Conservation (phyloP, 2,888 invertebrate genomes). For the Euproctis similis region DNA sequence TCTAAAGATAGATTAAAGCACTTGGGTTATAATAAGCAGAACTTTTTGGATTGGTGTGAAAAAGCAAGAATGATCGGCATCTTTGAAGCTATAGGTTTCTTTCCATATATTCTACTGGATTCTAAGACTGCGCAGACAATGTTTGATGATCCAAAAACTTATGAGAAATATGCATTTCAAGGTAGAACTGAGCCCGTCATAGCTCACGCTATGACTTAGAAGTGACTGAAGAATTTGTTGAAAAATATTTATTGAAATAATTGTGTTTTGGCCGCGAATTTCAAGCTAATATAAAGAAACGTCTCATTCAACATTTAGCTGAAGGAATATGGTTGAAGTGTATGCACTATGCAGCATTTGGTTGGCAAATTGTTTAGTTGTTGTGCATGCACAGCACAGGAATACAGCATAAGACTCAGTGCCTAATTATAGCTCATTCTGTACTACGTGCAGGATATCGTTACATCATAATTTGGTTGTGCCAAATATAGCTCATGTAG, state of each 20-base stretch:
- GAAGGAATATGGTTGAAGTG: no score
- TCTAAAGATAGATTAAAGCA: slow-evolving; percentile 29
- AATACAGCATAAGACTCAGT: no score
- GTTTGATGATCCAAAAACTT: slow-evolving; percentile 38
- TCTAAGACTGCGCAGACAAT: slow-evolving; percentile 24
- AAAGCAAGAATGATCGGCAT: slow-evolving; percentile 30
- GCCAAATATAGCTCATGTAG: no score
- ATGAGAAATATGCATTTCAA: slow-evolving; percentile 16
- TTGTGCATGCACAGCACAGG: no score
- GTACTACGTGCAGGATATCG: no score
- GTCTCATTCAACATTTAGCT: no score
- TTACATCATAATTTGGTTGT: no score
- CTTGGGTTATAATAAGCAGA: slow-evolving; percentile 27
- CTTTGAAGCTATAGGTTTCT: slow-evolving; percentile 16
- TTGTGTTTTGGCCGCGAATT: no score
- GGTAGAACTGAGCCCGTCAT: slow-evolving; percentile 34
- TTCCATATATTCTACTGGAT: slow-evolving; percentile 34
- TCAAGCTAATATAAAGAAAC: no score
- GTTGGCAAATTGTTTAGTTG: no score
- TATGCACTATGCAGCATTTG: no score
- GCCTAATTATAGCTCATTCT: no score
- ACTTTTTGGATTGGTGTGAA: slow-evolving; percentile 30
- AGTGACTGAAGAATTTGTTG: slow-evolving; percentile 44
- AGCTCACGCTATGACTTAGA: slow-evolving; percentile 31
- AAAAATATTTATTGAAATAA: slow-evolving; percentile 28